phyloP scores from a whole-genome alignment of 2,113 vertebrate genomes.

The Pelvicachromis taeniatus region DNA sequence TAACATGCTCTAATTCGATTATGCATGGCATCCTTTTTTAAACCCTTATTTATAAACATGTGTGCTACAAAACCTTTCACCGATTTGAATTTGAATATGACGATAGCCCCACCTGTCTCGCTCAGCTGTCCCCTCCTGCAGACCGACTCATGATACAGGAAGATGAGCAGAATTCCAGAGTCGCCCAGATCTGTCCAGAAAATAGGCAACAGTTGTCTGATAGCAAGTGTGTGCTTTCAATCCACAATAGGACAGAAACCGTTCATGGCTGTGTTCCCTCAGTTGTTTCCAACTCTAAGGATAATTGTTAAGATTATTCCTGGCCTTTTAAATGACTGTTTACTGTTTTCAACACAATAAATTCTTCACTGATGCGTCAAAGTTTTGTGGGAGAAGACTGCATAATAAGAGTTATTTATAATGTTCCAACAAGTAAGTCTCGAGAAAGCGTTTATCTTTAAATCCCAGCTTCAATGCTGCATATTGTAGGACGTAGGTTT shows the following conservation, averaged over 20 bases:
- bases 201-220: not conserved
- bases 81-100: not conserved
- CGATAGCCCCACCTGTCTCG: slow-evolving; percentile 19
- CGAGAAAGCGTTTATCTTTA: not conserved
- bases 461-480: not conserved
- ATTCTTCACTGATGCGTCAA: not conserved
- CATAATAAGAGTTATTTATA: not conserved
- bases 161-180: not conserved
- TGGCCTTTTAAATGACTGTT: not conserved
- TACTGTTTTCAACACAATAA: not conserved
- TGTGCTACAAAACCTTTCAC: not conserved
- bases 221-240: not conserved
- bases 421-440: not conserved
- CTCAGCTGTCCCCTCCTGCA: slow-evolving; percentile 21
- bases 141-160: not conserved
- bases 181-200: not conserved
- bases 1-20: not conserved
- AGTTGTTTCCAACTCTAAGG: not conserved
- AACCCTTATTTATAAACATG: not conserved
- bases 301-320: not conserved
- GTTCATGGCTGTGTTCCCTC: not conserved
- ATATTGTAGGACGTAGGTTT: not conserved
- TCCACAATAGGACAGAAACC: not conserved
- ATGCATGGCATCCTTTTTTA: not conserved
- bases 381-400: not conserved